phyloP scores from a whole-genome alignment of 1,140 invertebrate species.

The Ruditapes philippinarum region DNA sequence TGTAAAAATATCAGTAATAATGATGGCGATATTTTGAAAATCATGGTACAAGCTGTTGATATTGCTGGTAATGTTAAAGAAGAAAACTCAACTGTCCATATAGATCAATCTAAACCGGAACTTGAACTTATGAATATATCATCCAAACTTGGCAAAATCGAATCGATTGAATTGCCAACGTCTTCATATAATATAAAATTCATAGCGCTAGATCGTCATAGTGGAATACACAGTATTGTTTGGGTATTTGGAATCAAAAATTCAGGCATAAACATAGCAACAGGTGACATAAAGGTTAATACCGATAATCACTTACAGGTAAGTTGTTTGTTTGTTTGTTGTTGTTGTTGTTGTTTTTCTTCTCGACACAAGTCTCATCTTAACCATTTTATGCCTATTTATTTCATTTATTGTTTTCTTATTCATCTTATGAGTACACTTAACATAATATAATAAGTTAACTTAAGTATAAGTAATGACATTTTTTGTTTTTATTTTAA shows the following conservation, averaged over 20 bases:
- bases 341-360: too few species aligned
- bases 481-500: too few species aligned
- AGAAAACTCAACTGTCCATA: conserved; percentile 61
- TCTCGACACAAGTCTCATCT: too few species aligned
- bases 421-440: too few species aligned
- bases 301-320: too few species aligned
- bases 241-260: conserved; percentile 67
- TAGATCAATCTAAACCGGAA: conserved; percentile 67
- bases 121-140: conserved; percentile 65
- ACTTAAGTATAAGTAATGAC: too few species aligned
- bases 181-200: conserved; percentile 74
- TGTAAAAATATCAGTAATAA: background rate
- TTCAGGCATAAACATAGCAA: too few species aligned
- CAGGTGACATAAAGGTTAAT: too few species aligned
- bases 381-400: too few species aligned
- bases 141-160: conserved; percentile 70
- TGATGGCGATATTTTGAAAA: conserved; percentile 71
- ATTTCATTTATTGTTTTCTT: too few species aligned
- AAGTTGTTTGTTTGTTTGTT: too few species aligned
- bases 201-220: conserved; percentile 72
- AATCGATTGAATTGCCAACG: conserved; percentile 69
- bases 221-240: conserved; percentile 65
- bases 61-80: conserved; percentile 51
- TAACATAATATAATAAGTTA: too few species aligned
- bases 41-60: conserved; percentile 66